Evolutionary conservation across 2,888 invertebrate species (phyloP).

Genomic region (Dastarcus helophoroides): DNA sequence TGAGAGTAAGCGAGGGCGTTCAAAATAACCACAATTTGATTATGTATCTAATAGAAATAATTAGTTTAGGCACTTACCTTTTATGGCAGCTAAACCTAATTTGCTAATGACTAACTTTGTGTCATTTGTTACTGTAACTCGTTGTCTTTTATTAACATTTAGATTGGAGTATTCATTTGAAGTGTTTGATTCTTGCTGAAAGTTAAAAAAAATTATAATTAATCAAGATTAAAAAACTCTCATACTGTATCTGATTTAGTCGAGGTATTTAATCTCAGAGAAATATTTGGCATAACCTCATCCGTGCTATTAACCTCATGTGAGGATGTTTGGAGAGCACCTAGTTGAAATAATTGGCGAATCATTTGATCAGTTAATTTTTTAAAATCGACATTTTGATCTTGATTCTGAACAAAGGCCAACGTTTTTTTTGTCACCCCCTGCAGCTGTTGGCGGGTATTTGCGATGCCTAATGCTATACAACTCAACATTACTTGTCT

Average conservation of each 20-base stretch:
- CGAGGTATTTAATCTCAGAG: conserved; percentile 25
- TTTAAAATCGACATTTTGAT: conserved; percentile 35
- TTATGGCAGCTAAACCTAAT: conserved; percentile 72
- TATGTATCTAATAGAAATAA: too few species aligned
- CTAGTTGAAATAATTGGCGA: conserved; percentile 36
- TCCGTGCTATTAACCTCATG: conserved; percentile 12
- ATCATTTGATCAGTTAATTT: conserved; percentile 38
- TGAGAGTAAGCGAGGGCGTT: too few species aligned
- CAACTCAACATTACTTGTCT: conserved; percentile 56
- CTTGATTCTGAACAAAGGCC: conserved; percentile 49
- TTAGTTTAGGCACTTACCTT: too few species aligned
- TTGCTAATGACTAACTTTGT: conserved; percentile 42
- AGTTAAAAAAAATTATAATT: too few species aligned
- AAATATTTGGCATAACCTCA: conserved; percentile 17
- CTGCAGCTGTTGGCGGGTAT: conserved; percentile 41
- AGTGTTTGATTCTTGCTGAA: too few species aligned
- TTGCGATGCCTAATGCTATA: conserved; percentile 53
- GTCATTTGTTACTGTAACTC: conserved; percentile 12
- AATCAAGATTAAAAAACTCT: too few species aligned
- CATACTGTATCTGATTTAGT: too few species aligned
- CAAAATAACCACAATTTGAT: too few species aligned
- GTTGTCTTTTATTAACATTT: conserved; percentile 9
- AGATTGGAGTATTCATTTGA: too few species aligned
- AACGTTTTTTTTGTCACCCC: conserved; percentile 49
- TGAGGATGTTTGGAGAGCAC: conserved; percentile 32